Evolutionary conservation across 2,797 vertebrate species (phyloP).

Genomic region (Hipposideros larvatus): DNA sequence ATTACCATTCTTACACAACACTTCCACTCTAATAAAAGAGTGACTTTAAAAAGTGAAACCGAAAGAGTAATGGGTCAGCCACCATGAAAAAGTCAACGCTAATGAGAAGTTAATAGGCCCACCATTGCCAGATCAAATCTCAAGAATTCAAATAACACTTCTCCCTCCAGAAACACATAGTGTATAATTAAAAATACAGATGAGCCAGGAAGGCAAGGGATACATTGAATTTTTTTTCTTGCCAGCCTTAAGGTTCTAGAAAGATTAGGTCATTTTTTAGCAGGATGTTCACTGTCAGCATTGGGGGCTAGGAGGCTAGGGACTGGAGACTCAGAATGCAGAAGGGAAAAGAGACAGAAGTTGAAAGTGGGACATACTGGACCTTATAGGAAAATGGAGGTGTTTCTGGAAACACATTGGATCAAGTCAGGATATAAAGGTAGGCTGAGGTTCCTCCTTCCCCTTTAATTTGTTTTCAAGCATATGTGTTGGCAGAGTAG

Average conservation of each 20-base stretch:
- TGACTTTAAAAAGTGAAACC: conserved; percentile 25
- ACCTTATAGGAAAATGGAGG: neutral
- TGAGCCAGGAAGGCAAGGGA: conserved; percentile 8
- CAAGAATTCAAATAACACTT: conserved; percentile 62
- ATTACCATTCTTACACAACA: neutral
- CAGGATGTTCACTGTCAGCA: neutral
- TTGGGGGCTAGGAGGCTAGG: neutral
- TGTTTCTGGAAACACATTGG: neutral
- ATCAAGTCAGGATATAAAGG: neutral
- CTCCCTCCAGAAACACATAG: conserved; percentile 53
- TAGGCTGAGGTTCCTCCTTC: neutral
- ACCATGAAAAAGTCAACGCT: conserved; percentile 63
- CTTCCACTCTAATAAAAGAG: neutral
- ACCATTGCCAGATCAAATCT: conserved; percentile 16
- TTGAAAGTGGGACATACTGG: neutral
- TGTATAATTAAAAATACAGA: neutral
- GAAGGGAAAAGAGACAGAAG: neutral
- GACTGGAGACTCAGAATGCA: neutral
- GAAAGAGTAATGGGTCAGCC: conserved; percentile 48
- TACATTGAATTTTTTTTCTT: conserved; percentile 33
- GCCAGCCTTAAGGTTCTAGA: conserved; percentile 55
- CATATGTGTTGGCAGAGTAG: neutral
- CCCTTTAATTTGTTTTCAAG: conserved; percentile 15
- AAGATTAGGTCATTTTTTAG: conserved; percentile 58
- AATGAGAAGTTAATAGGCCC: conserved; percentile 61